These are phyloP conservation scores for Brevimyrus niger DNA, from an alignment of 2,113 vertebrate species.

Conservation along the genomic window DNA sequence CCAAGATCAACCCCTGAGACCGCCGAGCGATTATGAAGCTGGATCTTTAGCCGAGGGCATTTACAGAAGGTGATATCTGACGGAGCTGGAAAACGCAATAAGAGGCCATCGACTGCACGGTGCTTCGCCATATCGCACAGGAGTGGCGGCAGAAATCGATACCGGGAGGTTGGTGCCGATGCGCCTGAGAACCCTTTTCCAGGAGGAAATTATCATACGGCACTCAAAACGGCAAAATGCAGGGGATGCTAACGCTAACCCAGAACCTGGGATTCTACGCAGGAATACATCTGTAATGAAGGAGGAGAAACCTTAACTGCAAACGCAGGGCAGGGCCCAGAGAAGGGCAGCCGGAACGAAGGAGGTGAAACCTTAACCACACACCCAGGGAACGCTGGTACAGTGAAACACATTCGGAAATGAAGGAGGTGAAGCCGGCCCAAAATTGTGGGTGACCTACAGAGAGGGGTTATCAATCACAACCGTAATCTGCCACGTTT, in stretches of 20 bases:
- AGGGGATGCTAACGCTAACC: neutral
- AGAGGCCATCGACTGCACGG: slow-evolving; percentile 61
- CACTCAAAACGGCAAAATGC: neutral
- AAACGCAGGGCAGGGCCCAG: too few relatives aligned
- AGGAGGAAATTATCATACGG: neutral
- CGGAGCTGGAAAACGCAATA: slow-evolving; percentile 63
- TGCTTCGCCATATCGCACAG: slow-evolving; percentile 54
- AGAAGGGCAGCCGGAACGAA: too few relatives aligned
- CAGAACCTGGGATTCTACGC: neutral
- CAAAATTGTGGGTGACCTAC: neutral
- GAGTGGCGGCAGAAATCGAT: slow-evolving; percentile 59
- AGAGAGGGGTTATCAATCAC: neutral
- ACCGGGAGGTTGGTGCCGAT: slow-evolving; percentile 39
- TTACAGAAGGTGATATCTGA: slow-evolving; percentile 56
- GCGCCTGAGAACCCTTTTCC: neutral
- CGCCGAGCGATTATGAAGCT: slow-evolving; percentile 54
- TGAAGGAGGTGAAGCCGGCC: neutral
- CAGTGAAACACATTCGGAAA: too few relatives aligned
- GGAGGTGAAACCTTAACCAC: too few relatives aligned
- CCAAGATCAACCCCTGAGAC: slow-evolving; percentile 18
- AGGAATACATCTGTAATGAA: neutral
- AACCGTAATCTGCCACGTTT: neutral
- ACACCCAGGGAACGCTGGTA: too few relatives aligned
- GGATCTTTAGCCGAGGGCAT: slow-evolving; percentile 53
- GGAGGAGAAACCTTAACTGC: too few relatives aligned